These are phyloP conservation scores for Tricholauxania praeusta DNA, from an alignment of 2,888 invertebrate species.

Conservation along the genomic window DNA sequence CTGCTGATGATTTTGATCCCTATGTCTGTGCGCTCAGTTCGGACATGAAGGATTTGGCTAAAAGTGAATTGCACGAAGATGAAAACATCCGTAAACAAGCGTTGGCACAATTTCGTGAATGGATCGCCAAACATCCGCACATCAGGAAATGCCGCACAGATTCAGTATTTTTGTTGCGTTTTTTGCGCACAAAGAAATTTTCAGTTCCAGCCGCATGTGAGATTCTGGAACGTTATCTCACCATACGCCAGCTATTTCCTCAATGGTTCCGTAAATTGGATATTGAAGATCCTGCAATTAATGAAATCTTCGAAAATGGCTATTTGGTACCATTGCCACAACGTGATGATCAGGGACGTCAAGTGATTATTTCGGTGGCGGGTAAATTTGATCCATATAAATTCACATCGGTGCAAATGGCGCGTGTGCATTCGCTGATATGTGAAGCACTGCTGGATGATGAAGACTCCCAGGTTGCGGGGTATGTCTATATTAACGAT, in stretches of 20 bases:
- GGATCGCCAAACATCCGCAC: slow-evolving; percentile 84
- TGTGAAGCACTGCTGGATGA: slow-evolving; percentile 88
- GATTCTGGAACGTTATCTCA: slow-evolving; percentile 88
- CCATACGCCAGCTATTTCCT: slow-evolving; percentile 85
- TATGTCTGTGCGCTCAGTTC: slow-evolving; percentile 62
- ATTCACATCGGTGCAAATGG: slow-evolving; percentile 86
- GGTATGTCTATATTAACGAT: slow-evolving; percentile 87
- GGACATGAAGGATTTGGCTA: slow-evolving; percentile 73
- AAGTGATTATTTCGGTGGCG: slow-evolving; percentile 84
- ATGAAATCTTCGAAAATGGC: slow-evolving; percentile 84
- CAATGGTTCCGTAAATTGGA: slow-evolving; percentile 88
- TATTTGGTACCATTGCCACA: slow-evolving; percentile 81
- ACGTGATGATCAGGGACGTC: slow-evolving; percentile 80
- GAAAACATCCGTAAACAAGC: slow-evolving; percentile 80
- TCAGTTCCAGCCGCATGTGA: slow-evolving; percentile 87
- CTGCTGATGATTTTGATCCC: slow-evolving; percentile 63
- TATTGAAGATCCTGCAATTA: slow-evolving; percentile 81
- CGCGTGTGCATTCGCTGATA: slow-evolving; percentile 86
- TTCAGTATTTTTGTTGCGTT: slow-evolving; percentile 83
- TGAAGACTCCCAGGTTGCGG: slow-evolving; percentile 84
- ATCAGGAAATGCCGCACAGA: slow-evolving; percentile 88
- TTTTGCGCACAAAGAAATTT: slow-evolving; percentile 89
- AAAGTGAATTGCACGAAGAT: slow-evolving; percentile 84
- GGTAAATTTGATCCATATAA: slow-evolving; percentile 83
- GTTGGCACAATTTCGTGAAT: slow-evolving; percentile 82